phyloP scores from a whole-genome alignment of 2,797 vertebrate species.

The Acrossocheilus wenchowensis region DNA sequence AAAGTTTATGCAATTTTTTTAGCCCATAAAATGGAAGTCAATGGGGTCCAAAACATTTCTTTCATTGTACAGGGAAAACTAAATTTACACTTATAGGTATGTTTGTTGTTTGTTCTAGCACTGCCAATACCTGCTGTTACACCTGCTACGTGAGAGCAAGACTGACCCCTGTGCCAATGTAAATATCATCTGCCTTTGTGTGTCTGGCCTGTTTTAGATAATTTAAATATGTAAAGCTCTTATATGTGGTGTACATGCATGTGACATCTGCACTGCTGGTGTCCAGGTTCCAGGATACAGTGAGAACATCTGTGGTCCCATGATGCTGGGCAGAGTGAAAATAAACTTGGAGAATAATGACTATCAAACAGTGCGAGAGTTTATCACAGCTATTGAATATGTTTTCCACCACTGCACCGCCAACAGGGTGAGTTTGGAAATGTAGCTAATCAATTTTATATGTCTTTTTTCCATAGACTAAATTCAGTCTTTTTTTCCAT shows the following conservation, averaged over 20 bases:
- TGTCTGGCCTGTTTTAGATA: not conserved
- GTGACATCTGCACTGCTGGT: constrained; percentile 2
- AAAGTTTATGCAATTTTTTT: constrained; percentile 38
- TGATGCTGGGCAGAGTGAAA: constrained; percentile 56
- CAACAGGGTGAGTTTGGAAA: constrained; percentile 11
- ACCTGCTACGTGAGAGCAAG: not conserved
- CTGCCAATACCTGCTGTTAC: constrained; percentile 32
- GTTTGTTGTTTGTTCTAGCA: constrained; percentile 6
- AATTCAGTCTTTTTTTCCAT: not conserved
- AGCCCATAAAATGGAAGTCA: not conserved
- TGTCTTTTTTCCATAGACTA: not conserved
- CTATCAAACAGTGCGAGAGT: constrained; percentile 54
- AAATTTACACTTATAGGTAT: not conserved
- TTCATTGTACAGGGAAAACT: not conserved
- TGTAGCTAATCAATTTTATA: not conserved
- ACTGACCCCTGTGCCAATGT: not conserved
- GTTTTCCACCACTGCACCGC: constrained; percentile 17
- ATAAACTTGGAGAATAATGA: constrained; percentile 38
- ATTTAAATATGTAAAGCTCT: not conserved
- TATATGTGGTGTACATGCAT: not conserved
- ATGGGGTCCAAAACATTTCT: not conserved
- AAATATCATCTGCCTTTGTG: not conserved
- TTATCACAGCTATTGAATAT: constrained; percentile 38
- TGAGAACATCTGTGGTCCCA: constrained; percentile 21
- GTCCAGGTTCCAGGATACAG: not conserved